Base-by-base conservation (phyloP, 2,888 invertebrate genomes). In the Cheilosia vulpina region DNA sequence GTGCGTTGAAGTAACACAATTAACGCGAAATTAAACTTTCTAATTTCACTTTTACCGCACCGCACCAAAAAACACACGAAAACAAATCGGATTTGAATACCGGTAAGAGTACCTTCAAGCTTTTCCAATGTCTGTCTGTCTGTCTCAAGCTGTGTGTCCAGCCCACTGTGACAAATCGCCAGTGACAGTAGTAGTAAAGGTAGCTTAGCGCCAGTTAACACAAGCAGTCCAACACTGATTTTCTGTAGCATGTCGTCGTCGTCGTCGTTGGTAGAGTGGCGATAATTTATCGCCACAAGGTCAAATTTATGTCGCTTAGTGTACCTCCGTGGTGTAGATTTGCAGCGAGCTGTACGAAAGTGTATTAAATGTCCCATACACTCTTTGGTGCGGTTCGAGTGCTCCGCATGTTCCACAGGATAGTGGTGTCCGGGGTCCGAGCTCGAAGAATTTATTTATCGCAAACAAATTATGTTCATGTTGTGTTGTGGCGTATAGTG, bases 221-320 rank as follows among this genome's bases (percentile, higher is more conserved):
- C 76, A 66, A 71, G 50, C 85, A 71, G 75, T 65, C 81, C 81
- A 60, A 76, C 85, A 81, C 76, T 55, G 68, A 81, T 71, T 81
- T 76, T 71, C 76, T 75, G 80, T 77, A 68, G 31, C 76, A 72
- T 60, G 76, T 85, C 65, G 75, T 79, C 63, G 50, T 69, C 45
- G 75, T 75, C 63, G 76, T 78, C 24, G 53, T 57, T 11, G 79
- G 57, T 13, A 57, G 19, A 55, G 63, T 15, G 27, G 68, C 58
- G 85, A 85, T 85, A 85, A 85, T 76, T 85, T 85, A 85, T 85
- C 76, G 85, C 76, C 71, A 68, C 81, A 85, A 85, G 80, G 84
- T 84, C 84, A 84, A 80, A 81, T 85, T 81, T 81, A 85, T 85
- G 81, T 81, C 80, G 85, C 85, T 81, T 81, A 81, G 72, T 58